Evolutionary conservation across 2,888 invertebrate genomes (phyloP), one percentile per base, ranked within the genome.

Genomic region (Ophion ellenae): DNA sequence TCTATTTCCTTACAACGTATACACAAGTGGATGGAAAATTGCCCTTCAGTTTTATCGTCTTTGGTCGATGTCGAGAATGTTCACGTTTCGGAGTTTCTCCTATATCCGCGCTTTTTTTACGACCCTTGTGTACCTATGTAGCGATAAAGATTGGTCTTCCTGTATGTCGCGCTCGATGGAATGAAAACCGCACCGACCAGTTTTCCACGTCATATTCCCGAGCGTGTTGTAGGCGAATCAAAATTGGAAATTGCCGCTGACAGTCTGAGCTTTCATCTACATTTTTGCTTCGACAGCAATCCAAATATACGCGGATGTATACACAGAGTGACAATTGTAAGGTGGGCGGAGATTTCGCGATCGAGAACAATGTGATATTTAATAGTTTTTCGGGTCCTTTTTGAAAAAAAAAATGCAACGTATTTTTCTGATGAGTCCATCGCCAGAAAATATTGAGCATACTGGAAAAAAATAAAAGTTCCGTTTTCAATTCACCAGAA

Each of bases 181-280:
- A 53, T 53, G 53, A 53, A 53, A 53, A 53, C 17, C 53, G 53
- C 53, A 53, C 17, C 53, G 53, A 53, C 40, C 59, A 63, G 47
- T 70, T 61, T 40, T 24, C 24, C 63, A 3, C 61, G 61, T 11
- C 20, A 45, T n/a, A 57, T 66, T 57, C 36, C 57, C 66, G 47
- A 77, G 67, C 47, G 67, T 17, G 32, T 53, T n/a, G 57, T 66
- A 64, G 36, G 36, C 69, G 75, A 63, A 75, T 64, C 57, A 66
- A 76, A 82, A 77, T 28, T 17, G 47, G 40, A 64, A 64, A 66
- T 57, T 57, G 36, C 53, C 32, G 64, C 76, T 28, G 57, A 24
- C 20, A 53, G 53, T 71, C 69, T 67, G 66, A 84, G 69, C 57
- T 67, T 17, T 28, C 17, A 53, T 17, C 28, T 57, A 47, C 47